Base-by-base conservation (phyloP, 2,888 invertebrate genomes). In the Hedya salicella region DNA sequence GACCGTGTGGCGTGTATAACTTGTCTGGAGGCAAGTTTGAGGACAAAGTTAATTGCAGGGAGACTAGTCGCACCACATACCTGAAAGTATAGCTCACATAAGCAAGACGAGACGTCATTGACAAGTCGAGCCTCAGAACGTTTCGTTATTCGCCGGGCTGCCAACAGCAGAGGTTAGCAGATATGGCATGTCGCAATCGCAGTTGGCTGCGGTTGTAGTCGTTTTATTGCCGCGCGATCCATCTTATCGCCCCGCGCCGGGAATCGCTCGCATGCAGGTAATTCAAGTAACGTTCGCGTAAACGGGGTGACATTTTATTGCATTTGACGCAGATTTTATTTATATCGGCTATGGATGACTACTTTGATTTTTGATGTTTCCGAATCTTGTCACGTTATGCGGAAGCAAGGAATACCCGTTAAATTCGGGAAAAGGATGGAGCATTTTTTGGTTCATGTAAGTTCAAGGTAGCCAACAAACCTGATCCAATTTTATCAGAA, bases 211-310 rank as follows among this genome's bases (percentile, higher is more conserved):
- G 70, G 63, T 72, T 70, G 68, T 71, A 76, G 71, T 71, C 71
- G 72, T 78, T 76, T 78, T 78, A 79, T 77, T 78, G 73, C 71
- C 68, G 68, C 68, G 67, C 70, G 53, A 73, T 78, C 75, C 74
- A 73, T 77, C 75, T 78, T 75, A 71, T 69, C 73, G 71, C 69
- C 67, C 69, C 17, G 59, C 50, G 17, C 50, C 42, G 53, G 42
- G 40, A 66, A 60, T 46, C 54, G 61, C 48, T 66, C 66, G 48
- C 53, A 66, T 66, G 61, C 66, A 60, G 48, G 60, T 61, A 60
- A 66, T 68, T 60, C 68, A 68, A 39, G 59, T 64, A 68, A 50
- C 56, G 49, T 67, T 36, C 62, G 49, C 62, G 42, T 60, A 66
- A 65, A 60, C 54, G 64, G 64, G 54, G 63, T 49, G 42, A 62